Conservation (phyloP, 2,113 vertebrate species). For the Myotis yumanensis region DNA sequence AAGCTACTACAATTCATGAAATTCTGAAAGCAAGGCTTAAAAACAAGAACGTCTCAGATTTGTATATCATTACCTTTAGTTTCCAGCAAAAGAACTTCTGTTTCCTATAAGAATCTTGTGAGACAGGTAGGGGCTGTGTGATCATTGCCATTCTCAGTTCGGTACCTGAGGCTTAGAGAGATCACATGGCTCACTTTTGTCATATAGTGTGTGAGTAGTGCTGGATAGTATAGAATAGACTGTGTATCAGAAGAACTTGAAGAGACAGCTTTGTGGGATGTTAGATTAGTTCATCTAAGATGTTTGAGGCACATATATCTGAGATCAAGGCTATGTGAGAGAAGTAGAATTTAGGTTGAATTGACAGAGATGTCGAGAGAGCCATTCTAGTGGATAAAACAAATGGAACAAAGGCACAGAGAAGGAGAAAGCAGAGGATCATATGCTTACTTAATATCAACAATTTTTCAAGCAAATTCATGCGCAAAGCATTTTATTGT, state of each 20-base stretch:
- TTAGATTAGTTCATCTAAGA: neutral
- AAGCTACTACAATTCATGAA: neutral
- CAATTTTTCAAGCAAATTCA: neutral
- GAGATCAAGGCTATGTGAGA: neutral
- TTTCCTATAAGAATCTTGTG: neutral
- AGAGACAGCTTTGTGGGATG: neutral
- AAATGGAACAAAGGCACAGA: neutral
- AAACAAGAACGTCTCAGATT: neutral
- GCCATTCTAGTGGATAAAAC: neutral
- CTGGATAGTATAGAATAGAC: neutral
- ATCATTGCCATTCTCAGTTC: neutral
- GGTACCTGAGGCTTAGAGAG: neutral
- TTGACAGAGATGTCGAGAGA: neutral
- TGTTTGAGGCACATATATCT: neutral
- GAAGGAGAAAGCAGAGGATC: neutral
- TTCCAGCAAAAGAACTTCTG: neutral
- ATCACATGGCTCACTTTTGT: neutral
- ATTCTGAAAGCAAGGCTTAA: constrained; percentile 3
- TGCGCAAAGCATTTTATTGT: neutral
- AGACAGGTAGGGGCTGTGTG: neutral
- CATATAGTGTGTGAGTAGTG: neutral
- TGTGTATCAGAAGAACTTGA: neutral
- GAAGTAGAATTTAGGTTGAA: neutral
- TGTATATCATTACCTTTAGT: neutral
- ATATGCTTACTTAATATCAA: neutral